A percentile compares a stretch with the other conserved stretches of the same genome.
These are phyloP conservation scores for Physocephala rufipes DNA, from an alignment of 2,888 invertebrate genomes.

Conservation along the genomic window DNA sequence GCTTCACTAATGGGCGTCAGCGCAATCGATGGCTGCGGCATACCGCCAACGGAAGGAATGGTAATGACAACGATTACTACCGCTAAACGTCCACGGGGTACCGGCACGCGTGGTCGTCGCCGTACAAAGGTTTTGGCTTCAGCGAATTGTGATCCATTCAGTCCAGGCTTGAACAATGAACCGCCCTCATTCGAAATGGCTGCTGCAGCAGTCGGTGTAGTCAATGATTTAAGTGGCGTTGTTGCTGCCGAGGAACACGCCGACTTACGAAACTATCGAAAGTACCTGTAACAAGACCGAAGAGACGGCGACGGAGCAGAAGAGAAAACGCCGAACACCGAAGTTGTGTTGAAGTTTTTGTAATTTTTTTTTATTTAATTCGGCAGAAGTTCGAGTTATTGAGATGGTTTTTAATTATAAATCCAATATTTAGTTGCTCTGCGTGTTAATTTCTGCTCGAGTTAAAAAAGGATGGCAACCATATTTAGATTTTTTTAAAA, in stretches of 20 bases:
- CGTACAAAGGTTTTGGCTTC: conserved; percentile 52
- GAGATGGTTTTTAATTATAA: conserved; percentile 19
- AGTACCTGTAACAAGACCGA: conserved; percentile 62
- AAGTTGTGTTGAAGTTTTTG: conserved; percentile 20
- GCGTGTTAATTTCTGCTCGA: not conserved
- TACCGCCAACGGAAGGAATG: conserved; percentile 11
- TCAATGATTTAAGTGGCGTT: conserved; percentile 51
- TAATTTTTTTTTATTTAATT: conserved; percentile 28
- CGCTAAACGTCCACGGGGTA: conserved; percentile 55
- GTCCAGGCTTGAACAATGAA: conserved; percentile 61
- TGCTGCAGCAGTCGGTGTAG: conserved; percentile 62
- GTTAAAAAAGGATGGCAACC: not conserved
- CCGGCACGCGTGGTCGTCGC: conserved; percentile 55
- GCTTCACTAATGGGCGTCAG: conserved; percentile 43
- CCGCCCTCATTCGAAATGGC: conserved; percentile 66
- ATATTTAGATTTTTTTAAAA: not conserved
- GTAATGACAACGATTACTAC: conserved; percentile 48
- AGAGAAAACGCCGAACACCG: not conserved
- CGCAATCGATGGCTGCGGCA: conserved; percentile 41
- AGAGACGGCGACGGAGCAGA: not conserved
- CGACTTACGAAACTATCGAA: conserved; percentile 64
- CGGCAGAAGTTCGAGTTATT: too few species aligned
- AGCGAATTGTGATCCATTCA: conserved; percentile 55
- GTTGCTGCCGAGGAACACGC: conserved; percentile 55
- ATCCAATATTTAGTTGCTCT: not conserved